Percentiles rank a stretch among this genome's conserved stretches.
These are phyloP conservation scores for Lacanobia oleracea DNA, from an alignment of 2,888 invertebrate genomes.

Conservation along the genomic window DNA sequence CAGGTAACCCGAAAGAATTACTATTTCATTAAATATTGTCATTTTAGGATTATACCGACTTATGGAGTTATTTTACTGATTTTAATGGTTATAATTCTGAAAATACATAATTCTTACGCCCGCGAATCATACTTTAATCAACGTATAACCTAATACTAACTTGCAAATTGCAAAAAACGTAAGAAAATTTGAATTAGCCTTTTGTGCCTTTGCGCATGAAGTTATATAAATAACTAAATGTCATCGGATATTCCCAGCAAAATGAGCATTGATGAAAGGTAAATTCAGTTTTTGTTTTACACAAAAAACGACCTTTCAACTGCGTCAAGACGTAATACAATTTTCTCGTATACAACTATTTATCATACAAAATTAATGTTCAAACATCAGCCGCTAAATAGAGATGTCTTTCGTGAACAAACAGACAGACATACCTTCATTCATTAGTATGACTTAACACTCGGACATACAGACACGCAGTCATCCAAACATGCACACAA, in stretches of 20 bases:
- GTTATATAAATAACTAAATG: no score
- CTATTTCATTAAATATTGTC: no score
- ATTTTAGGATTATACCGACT: no score
- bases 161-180: no score
- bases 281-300: not conserved
- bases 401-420: slow-evolving; percentile 27
- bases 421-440: slow-evolving; percentile 41
- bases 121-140: no score
- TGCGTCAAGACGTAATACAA: not conserved
- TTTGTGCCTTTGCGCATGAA: no score
- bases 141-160: no score
- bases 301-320: not conserved
- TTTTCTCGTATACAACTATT: slow-evolving; percentile 19
- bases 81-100: no score
- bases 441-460: slow-evolving; percentile 46
- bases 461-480: slow-evolving; percentile 23
- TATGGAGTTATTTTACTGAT: no score
- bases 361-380: slow-evolving; percentile 27
- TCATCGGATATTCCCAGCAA: not conserved
- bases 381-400: slow-evolving; percentile 24
- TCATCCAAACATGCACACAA: slow-evolving; percentile 23
- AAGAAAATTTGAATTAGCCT: no score
- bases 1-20: no score
- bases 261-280: not conserved
- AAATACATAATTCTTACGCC: no score